These are phyloP conservation scores for Esox niger DNA, from an alignment of 2,113 vertebrate species.

Conservation along the genomic window DNA sequence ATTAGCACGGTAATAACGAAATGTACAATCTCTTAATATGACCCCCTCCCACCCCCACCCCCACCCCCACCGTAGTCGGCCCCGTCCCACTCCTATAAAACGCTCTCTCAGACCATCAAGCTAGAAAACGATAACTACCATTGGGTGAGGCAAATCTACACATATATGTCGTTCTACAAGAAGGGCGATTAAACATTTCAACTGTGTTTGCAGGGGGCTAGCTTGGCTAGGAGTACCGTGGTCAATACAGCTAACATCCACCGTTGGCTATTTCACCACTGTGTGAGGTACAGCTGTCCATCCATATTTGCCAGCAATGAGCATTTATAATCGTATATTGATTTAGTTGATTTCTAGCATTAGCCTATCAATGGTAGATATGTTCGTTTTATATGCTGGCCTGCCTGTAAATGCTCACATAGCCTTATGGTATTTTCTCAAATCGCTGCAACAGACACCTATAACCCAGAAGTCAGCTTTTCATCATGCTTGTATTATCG, in stretches of 20 bases:
- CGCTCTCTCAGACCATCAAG: conserved; percentile 15
- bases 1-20: conserved; percentile 9
- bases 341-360: background rate
- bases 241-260: background rate
- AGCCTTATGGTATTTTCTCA: background rate
- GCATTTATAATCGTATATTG: conserved; percentile 5
- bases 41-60: conserved; percentile 12
- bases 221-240: background rate
- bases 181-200: background rate
- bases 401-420: background rate
- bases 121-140: conserved; percentile 4
- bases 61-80: conserved; percentile 10
- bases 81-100: conserved; percentile 32
- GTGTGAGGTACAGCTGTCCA: conserved; percentile 1
- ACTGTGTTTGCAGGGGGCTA: background rate
- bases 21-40: conserved; percentile 19
- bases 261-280: background rate
- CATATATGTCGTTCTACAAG: background rate
- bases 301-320: conserved; percentile 2
- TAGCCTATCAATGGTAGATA: background rate
- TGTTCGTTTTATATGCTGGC: background rate
- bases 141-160: background rate
- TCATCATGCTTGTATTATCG: conserved; percentile 4
- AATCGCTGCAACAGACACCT: conserved; percentile 22
- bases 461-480: conserved; percentile 11